Evolutionary conservation across 2,113 vertebrate species (phyloP), one percentile per base, ranked within the genome.

Genomic region (Numenius arquata): DNA sequence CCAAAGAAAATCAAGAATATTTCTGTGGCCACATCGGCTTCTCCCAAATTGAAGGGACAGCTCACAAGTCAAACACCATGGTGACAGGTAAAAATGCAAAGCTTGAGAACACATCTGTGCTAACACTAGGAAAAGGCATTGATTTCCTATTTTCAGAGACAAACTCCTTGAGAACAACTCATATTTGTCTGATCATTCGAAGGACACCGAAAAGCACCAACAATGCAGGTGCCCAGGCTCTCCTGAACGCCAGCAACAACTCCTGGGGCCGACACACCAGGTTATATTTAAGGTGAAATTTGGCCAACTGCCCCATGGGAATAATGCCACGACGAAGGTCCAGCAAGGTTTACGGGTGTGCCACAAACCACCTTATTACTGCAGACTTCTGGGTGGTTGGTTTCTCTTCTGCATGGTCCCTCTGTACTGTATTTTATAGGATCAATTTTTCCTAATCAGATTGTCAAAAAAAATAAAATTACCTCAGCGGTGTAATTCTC

Each of bases 121-220:
- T 8, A 34, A 26, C 2, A 0, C 13, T 8, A 38, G 32, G n/a
- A 59, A 72, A 55, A 83, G 21, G 25, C 27, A 18, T 0, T 4
- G n/a, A 43, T 43, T 65, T 41, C 43, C 20, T 21, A 1, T 53
- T 89, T 30, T 50, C 29, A 55, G 71, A 70, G 56, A 19, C 12
- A 53, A 72, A 74, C 34, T 15, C 52, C 62, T 18, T 2, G 15
- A 82, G 25, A 48, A 41, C 40, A 32, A 29, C 47, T 36, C 15
- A 3, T 32, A 0, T 19, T 62, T 16, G 3, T 9, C 8, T 10
- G 15, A 18, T 2, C 5, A 52, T 7, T 53, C 34, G 30, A 74
- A 79, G 77, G 59, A 50, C 56, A 56, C 5, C 66, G 38, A 18
- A 80, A 90, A 75, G 3, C 84, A 61, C 9, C 21, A 61, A 34